phyloP scores from a whole-genome alignment of 2,797 vertebrate genomes.

The Lepilemur ruficaudatus region DNA sequence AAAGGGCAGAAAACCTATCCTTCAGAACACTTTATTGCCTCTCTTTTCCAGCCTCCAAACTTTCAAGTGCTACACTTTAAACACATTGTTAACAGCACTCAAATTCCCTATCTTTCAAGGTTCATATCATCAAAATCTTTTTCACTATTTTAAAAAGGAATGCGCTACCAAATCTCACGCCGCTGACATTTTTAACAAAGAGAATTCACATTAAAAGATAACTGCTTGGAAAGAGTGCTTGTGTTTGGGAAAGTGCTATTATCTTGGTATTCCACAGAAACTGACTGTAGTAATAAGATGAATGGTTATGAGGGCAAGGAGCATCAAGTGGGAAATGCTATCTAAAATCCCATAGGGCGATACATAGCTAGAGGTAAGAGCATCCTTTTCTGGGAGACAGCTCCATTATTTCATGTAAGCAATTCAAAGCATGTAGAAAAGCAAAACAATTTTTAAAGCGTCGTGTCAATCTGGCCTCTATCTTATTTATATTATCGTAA shows the following conservation, averaged over 20 bases:
- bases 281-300: slow-evolving; percentile 34
- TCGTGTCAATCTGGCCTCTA: background rate
- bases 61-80: slow-evolving; percentile 41
- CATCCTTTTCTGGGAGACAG: slow-evolving; percentile 65
- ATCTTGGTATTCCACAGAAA: slow-evolving; percentile 2
- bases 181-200: slow-evolving; percentile 58
- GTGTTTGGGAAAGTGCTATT: slow-evolving; percentile 18
- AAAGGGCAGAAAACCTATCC: slow-evolving; percentile 40
- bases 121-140: background rate
- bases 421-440: background rate
- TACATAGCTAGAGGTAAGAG: slow-evolving; percentile 56
- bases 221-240: background rate
- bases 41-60: background rate
- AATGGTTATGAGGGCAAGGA: background rate
- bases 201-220: slow-evolving; percentile 47
- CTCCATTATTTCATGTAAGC: slow-evolving; percentile 46
- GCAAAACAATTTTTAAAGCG: background rate
- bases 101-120: slow-evolving; percentile 11
- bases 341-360: slow-evolving; percentile 75
- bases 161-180: background rate
- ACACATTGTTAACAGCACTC: slow-evolving; percentile 22
- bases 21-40: slow-evolving; percentile 5
- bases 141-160: slow-evolving; percentile 6
- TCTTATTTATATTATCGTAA: background rate
- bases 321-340: slow-evolving; percentile 73